These are phyloP conservation scores for Diorhabda carinulata DNA, from an alignment of 1,140 invertebrate genomes.

Conservation along the genomic window DNA sequence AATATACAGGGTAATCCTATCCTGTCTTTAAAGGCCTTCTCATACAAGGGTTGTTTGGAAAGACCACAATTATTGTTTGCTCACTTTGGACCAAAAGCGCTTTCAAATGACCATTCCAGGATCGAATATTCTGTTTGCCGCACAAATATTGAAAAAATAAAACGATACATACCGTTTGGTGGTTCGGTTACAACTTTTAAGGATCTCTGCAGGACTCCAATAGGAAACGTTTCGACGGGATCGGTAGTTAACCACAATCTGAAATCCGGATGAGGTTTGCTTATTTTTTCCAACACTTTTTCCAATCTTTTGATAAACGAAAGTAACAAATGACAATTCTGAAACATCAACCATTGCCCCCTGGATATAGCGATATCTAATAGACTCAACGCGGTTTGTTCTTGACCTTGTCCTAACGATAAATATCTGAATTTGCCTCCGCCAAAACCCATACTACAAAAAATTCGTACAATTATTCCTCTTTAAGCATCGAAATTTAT, in stretches of 20 bases:
- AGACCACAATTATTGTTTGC: too few species aligned
- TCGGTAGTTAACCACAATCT: constrained; percentile 90
- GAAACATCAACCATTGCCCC: constrained; percentile 85
- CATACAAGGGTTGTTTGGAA: too few species aligned
- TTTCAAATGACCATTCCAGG: too few species aligned
- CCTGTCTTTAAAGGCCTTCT: too few species aligned
- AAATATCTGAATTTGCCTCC: constrained; percentile 74
- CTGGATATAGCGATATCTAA: constrained; percentile 68
- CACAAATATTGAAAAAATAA: too few species aligned
- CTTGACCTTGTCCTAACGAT: constrained; percentile 86
- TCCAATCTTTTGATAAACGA: constrained; percentile 76
- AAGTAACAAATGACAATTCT: constrained; percentile 84
- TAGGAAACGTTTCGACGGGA: constrained; percentile 77
- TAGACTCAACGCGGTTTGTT: constrained; percentile 69
- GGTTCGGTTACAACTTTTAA: constrained; percentile 69
- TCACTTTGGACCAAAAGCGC: too few species aligned
- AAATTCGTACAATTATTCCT: neutral
- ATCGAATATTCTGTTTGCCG: too few species aligned
- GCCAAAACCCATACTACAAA: constrained; percentile 56
- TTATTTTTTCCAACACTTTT: constrained; percentile 74
- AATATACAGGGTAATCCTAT: too few species aligned
- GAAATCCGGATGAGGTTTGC: constrained; percentile 81
- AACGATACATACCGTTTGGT: constrained; percentile 44
- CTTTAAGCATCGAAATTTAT: neutral
- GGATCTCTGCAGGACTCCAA: constrained; percentile 81